phyloP scores from a whole-genome alignment of 2,888 invertebrate species.

The Erpobdella octoculata region DNA sequence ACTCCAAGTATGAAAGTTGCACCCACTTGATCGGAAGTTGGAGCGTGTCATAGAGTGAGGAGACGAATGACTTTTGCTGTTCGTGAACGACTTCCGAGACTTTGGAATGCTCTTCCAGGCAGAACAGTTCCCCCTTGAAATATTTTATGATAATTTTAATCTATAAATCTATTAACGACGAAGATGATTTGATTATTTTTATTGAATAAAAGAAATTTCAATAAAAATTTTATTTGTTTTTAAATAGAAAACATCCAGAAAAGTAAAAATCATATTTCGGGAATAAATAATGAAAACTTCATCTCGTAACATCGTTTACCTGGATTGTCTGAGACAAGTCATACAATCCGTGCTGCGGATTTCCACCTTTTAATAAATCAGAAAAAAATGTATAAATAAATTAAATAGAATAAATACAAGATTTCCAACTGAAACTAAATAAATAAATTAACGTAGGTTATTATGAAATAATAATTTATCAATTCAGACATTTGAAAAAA shows the following conservation, averaged over 20 bases:
- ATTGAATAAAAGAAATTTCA: too few relatives aligned
- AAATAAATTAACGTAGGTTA: too few relatives aligned
- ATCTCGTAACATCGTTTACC: not conserved
- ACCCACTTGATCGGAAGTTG: not conserved
- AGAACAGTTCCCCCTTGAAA: not conserved
- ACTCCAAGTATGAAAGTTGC: too few relatives aligned
- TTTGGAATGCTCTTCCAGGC: not conserved
- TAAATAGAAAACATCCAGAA: too few relatives aligned
- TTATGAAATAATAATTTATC: too few relatives aligned
- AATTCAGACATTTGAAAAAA: too few relatives aligned
- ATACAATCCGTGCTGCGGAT: slow-evolving; percentile 10
- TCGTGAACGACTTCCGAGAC: not conserved
- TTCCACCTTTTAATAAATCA: slow-evolving; percentile 7
- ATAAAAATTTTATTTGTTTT: too few relatives aligned
- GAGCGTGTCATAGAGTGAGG: not conserved
- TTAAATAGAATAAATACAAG: too few relatives aligned
- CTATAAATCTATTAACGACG: too few relatives aligned
- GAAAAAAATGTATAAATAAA: not conserved
- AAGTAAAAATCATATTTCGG: too few relatives aligned
- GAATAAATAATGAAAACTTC: not conserved
- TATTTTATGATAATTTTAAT: not conserved
- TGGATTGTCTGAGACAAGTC: slow-evolving; percentile 7
- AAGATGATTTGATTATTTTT: too few relatives aligned
- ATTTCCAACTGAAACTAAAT: too few relatives aligned
- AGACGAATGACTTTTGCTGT: not conserved